These are phyloP conservation scores for Radopholus similis DNA, from an alignment of 1,140 invertebrate species.

Conservation along the genomic window DNA sequence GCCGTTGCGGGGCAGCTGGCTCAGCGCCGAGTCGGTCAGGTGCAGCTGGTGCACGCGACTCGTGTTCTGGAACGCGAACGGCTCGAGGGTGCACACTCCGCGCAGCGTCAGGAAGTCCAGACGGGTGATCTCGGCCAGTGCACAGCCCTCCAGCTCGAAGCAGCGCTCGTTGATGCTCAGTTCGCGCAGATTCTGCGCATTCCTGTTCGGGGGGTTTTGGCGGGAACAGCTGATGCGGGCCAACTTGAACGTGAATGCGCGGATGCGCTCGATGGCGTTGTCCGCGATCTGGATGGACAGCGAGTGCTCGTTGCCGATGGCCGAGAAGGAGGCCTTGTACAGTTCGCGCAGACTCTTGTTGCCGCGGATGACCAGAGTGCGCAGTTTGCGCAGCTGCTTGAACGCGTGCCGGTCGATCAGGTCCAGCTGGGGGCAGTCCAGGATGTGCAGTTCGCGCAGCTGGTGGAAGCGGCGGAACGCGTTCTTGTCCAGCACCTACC, in stretches of 20 bases:
- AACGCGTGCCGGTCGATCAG: constrained; percentile 45
- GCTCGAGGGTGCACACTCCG: constrained; percentile 22
- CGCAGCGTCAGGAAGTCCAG: constrained; percentile 46
- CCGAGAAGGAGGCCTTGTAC: constrained; percentile 39
- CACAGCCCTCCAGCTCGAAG: constrained; percentile 34
- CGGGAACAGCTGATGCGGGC: background rate
- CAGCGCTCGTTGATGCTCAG: constrained; percentile 38
- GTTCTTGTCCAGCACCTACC: too few relatives aligned
- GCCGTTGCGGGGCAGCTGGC: constrained; percentile 17
- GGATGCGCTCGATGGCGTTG: constrained; percentile 38
- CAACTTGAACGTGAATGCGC: constrained; percentile 40
- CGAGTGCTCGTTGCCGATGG: constrained; percentile 38
- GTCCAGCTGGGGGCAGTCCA: constrained; percentile 36
- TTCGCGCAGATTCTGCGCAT: constrained; percentile 45
- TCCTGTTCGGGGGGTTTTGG: constrained; percentile 13
- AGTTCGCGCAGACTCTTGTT: constrained; percentile 38
- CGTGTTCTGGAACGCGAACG: constrained; percentile 4
- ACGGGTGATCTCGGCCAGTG: constrained; percentile 28
- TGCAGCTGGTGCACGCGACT: constrained; percentile 32
- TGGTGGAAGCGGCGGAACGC: constrained; percentile 37
- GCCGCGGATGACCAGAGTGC: constrained; percentile 19
- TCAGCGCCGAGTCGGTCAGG: constrained; percentile 37
- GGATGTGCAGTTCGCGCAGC: constrained; percentile 30
- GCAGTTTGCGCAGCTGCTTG: constrained; percentile 37
- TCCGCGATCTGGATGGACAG: constrained; percentile 38